Conservation (phyloP, 1,140 invertebrate species). For the Drusus annulatus region DNA sequence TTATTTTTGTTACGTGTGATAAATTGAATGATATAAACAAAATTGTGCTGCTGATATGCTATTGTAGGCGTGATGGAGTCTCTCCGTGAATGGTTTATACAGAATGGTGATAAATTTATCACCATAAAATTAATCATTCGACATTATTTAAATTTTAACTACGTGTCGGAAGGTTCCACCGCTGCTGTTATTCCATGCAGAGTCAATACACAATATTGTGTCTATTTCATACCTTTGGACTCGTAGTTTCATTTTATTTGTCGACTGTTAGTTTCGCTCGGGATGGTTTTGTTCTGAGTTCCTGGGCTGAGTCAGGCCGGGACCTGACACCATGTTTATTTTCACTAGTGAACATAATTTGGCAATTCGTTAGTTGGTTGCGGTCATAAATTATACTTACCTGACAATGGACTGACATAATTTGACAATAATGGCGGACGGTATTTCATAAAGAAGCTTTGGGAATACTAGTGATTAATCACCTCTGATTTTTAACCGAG, state of each 20-base stretch:
- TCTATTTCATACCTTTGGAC: neutral
- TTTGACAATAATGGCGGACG: conserved; percentile 38
- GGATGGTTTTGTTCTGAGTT: neutral
- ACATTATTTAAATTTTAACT: no score
- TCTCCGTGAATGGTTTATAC: no score
- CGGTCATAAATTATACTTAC: conserved; percentile 39
- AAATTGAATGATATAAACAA: no score
- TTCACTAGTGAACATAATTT: conserved; percentile 38
- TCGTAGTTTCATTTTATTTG: neutral
- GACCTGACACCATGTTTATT: conserved; percentile 11
- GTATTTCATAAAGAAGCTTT: conserved; percentile 23
- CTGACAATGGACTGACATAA: conserved; percentile 39
- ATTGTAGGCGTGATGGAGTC: no score
- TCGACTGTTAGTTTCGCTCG: neutral
- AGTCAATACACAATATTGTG: no score
- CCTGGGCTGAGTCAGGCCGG: neutral
- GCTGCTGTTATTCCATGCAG: no score
- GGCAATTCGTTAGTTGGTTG: conserved; percentile 30
- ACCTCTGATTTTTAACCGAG: neutral
- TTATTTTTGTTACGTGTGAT: no score
- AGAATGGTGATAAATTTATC: no score
- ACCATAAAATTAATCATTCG: no score
- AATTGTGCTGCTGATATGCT: no score
- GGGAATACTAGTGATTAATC: conserved; percentile 23
- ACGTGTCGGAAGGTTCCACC: no score